These are phyloP conservation scores for Andinoacara biseriatus DNA, from an alignment of 2,113 vertebrate genomes.

Conservation along the genomic window DNA sequence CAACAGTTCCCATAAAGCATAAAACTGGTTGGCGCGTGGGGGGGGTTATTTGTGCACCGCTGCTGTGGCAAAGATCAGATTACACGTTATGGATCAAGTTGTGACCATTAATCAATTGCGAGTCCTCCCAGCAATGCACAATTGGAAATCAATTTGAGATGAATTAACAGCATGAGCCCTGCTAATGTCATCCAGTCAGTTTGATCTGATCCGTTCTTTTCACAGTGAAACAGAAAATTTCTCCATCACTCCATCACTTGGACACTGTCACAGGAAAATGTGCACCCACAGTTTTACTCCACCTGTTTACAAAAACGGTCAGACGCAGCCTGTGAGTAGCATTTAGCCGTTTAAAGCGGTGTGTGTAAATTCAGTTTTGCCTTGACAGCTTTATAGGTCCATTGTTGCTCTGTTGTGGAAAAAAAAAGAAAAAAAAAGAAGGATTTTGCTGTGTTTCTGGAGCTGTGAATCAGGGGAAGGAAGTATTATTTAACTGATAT, in stretches of 20 bases:
- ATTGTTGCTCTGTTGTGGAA: conserved; percentile 70
- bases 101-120: conserved; percentile 50
- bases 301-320: conserved; percentile 18
- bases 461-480: conserved; percentile 68
- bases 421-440: conserved; percentile 39
- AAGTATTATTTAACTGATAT: conserved; percentile 58
- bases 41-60: conserved; percentile 52
- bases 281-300: background rate
- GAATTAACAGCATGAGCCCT: conserved; percentile 48
- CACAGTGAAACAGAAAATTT: background rate
- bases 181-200: conserved; percentile 24
- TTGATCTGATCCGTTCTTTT: conserved; percentile 1
- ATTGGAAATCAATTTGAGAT: conserved; percentile 64
- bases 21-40: conserved; percentile 19
- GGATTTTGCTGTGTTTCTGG: conserved; percentile 60
- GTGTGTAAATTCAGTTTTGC: conserved; percentile 63
- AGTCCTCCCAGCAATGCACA: conserved; percentile 6
- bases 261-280: conserved; percentile 34
- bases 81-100: conserved; percentile 68
- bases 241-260: background rate
- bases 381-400: conserved; percentile 75
- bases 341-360: conserved; percentile 57
- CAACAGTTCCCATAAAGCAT: conserved; percentile 26
- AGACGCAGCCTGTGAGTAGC: conserved; percentile 39
- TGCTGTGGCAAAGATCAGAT: conserved; percentile 60